phyloP scores from a whole-genome alignment of 2,797 vertebrate genomes.

The Agapornis canus region DNA sequence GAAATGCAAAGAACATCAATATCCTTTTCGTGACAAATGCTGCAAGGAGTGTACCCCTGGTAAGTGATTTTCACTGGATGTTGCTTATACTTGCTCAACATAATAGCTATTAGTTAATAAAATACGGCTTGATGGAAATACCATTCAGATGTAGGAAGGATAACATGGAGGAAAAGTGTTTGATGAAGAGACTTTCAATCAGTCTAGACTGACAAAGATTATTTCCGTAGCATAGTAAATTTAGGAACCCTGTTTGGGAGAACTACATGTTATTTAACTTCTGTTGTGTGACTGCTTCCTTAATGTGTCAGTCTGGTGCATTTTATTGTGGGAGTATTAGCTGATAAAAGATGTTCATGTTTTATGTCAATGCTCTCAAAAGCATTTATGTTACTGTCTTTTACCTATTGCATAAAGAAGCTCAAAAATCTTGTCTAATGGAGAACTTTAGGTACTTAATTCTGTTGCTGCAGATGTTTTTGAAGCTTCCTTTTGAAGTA shows the following conservation, averaged over 20 bases:
- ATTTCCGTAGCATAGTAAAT: not conserved
- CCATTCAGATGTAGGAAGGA: not conserved
- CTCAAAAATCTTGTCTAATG: not conserved
- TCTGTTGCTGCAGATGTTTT: not conserved
- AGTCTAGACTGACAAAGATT: not conserved
- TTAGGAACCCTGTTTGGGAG: not conserved
- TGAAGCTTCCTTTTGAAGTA: not conserved
- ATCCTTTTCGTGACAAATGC: not conserved
- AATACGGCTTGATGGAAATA: not conserved
- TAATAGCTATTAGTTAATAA: not conserved
- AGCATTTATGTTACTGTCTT: not conserved
- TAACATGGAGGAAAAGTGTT: not conserved
- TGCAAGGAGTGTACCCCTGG: slow-evolving; percentile 49
- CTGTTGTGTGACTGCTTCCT: not conserved
- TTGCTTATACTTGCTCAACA: not conserved
- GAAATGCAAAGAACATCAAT: not conserved
- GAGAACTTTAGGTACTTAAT: not conserved
- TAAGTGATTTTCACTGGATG: not conserved
- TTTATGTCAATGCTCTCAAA: no score
- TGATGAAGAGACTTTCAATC: not conserved
- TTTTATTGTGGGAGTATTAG: not conserved
- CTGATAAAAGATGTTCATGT: not conserved
- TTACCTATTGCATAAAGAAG: not conserved
- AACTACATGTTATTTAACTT: not conserved
- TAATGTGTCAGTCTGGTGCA: not conserved